Percentiles rank a stretch among this genome's conserved stretches.
phyloP scores from a whole-genome alignment of 2,888 invertebrate species.

The Sesia bembeciformis region DNA sequence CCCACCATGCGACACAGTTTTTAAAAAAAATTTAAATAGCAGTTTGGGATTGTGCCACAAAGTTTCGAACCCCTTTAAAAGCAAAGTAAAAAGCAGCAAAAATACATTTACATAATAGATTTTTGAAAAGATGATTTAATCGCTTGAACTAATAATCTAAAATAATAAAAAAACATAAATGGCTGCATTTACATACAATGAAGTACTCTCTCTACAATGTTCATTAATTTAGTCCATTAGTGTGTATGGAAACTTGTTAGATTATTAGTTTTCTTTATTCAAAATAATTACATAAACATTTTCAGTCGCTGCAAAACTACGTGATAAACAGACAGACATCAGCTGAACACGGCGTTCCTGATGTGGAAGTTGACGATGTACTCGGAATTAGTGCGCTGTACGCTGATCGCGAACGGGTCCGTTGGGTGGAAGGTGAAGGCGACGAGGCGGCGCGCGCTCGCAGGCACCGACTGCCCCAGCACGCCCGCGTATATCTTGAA shows the following conservation, averaged over 20 bases:
- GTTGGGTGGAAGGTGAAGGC: conserved; percentile 97
- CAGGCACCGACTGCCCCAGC: conserved; percentile 80
- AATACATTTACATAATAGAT: too few relatives aligned
- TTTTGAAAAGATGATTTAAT: too few relatives aligned
- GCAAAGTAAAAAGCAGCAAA: too few relatives aligned
- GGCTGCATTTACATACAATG: too few relatives aligned
- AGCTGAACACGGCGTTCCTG: conserved; percentile 75
- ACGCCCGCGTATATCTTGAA: conserved; percentile 92
- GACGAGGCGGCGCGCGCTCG: conserved; percentile 84
- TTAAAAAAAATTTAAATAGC: too few relatives aligned
- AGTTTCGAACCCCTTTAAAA: too few relatives aligned
- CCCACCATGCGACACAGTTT: too few relatives aligned
- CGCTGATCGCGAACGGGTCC: conserved; percentile 96
- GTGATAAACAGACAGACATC: conserved; percentile 11
- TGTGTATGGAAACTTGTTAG: not conserved
- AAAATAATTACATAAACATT: not conserved
- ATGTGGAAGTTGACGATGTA: conserved; percentile 97
- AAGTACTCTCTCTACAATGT: too few relatives aligned
- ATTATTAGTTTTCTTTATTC: conserved; percentile 2
- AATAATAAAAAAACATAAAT: too few relatives aligned
- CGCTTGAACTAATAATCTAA: too few relatives aligned
- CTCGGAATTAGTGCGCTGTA: conserved; percentile 93
- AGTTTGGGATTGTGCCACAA: too few relatives aligned
- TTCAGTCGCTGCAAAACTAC: conserved; percentile 1
- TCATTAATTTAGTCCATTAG: not conserved